These are phyloP conservation scores for Pachyuromys duprasi DNA, from an alignment of 2,797 vertebrate species.

Conservation along the genomic window DNA sequence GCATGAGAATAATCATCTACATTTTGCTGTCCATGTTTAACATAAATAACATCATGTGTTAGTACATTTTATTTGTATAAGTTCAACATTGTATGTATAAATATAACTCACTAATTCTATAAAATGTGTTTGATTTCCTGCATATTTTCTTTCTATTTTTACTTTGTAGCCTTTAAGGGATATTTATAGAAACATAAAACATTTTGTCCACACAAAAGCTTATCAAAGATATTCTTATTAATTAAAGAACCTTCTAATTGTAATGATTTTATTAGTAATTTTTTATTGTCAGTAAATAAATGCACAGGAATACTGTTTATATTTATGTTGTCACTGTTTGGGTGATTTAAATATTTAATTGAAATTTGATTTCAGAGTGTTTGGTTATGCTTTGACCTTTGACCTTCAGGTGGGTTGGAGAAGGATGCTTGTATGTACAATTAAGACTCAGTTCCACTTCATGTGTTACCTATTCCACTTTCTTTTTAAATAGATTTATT, in stretches of 20 bases:
- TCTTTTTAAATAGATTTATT: no score
- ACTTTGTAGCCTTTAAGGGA: slow-evolving; percentile 80
- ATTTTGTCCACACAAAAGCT: slow-evolving; percentile 85
- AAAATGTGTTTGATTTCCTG: slow-evolving; percentile 78
- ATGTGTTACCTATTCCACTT: not conserved
- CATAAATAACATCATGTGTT: slow-evolving; percentile 31
- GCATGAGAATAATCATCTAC: not conserved
- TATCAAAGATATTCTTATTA: slow-evolving; percentile 84
- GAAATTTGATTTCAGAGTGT: not conserved
- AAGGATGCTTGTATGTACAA: not conserved
- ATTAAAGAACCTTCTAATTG: slow-evolving; percentile 84
- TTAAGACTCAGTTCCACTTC: not conserved
- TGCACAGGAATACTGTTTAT: slow-evolving; percentile 33
- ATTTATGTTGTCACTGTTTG: not conserved
- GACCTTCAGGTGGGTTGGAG: not conserved
- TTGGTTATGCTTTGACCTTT: slow-evolving; percentile 25
- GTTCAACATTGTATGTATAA: slow-evolving; percentile 47
- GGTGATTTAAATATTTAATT: slow-evolving; percentile 51
- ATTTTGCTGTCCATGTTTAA: not conserved
- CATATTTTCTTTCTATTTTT: slow-evolving; percentile 78
- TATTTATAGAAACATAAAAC: slow-evolving; percentile 84
- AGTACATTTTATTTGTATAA: slow-evolving; percentile 39
- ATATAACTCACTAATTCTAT: slow-evolving; percentile 78
- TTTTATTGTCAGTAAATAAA: slow-evolving; percentile 71
- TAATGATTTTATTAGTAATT: slow-evolving; percentile 84